phyloP scores from a whole-genome alignment of 1,140 invertebrate species.

The Telenomus remus region DNA sequence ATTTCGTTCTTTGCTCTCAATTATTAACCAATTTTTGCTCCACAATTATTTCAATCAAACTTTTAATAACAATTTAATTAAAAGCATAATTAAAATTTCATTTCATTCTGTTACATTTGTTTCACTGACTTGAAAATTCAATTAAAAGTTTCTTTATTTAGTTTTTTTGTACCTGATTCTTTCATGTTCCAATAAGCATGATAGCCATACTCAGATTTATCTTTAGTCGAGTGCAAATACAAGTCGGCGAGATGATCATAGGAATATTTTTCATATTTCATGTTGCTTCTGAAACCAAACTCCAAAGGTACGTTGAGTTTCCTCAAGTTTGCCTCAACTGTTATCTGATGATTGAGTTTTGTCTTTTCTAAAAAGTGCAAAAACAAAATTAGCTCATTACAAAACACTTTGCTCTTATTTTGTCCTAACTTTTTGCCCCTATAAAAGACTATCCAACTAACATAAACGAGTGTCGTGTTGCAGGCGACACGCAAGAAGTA shows the following conservation, averaged over 20 bases:
- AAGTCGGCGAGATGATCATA: slow-evolving; percentile 81
- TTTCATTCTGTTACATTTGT: too few relatives aligned
- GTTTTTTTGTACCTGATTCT: slow-evolving; percentile 66
- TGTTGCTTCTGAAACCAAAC: slow-evolving; percentile 80
- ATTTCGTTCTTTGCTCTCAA: too few relatives aligned
- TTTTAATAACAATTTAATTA: too few relatives aligned
- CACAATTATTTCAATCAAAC: too few relatives aligned
- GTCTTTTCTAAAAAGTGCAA: slow-evolving; percentile 59
- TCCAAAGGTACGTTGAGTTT: slow-evolving; percentile 83
- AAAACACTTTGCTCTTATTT: background rate
- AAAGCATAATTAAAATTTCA: too few relatives aligned
- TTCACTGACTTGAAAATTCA: too few relatives aligned
- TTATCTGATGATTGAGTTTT: slow-evolving; percentile 75
- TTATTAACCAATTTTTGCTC: too few relatives aligned
- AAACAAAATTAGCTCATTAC: slow-evolving; percentile 6
- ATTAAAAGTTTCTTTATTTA: too few relatives aligned
- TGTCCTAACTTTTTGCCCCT: background rate
- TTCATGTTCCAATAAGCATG: slow-evolving; percentile 79
- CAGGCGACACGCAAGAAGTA: too few relatives aligned
- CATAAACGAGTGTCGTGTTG: too few relatives aligned
- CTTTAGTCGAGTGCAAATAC: slow-evolving; percentile 79
- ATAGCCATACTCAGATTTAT: slow-evolving; percentile 82
- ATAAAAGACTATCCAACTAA: background rate
- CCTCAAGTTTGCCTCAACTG: slow-evolving; percentile 80
- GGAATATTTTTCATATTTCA: slow-evolving; percentile 74